A percentile compares a stretch with the other conserved stretches of the same genome.
phyloP scores from a whole-genome alignment of 2,797 vertebrate species.

The Karalla daura region DNA sequence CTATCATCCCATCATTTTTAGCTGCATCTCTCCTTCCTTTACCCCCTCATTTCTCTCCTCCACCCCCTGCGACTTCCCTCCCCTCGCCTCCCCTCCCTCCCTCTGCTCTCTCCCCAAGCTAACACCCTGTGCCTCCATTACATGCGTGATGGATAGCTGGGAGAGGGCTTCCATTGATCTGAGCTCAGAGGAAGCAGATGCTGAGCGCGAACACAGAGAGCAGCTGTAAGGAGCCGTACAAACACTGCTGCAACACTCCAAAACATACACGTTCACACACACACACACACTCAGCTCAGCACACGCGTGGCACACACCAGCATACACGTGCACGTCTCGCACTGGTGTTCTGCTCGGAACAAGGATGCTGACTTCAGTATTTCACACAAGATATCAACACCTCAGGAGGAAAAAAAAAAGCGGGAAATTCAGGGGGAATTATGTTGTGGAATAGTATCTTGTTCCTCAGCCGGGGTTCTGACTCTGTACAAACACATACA shows the following conservation, averaged over 20 bases:
- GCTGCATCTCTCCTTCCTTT: constrained; percentile 56
- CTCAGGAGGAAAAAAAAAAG: constrained; percentile 46
- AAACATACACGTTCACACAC: constrained; percentile 30
- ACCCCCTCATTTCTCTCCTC: constrained; percentile 55
- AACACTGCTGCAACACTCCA: constrained; percentile 49
- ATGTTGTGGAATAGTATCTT: constrained; percentile 59
- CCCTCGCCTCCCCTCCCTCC: too few species aligned
- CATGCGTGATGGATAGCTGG: constrained; percentile 78
- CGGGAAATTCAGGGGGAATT: constrained; percentile 38
- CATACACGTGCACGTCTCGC: constrained; percentile 19
- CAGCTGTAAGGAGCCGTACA: constrained; percentile 60
- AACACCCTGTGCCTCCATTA: constrained; percentile 75
- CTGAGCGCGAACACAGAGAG: constrained; percentile 70
- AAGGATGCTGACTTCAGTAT: constrained; percentile 33
- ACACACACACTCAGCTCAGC: constrained; percentile 6
- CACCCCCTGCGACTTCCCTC: constrained; percentile 42
- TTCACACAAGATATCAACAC: constrained; percentile 35
- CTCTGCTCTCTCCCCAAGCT: constrained; percentile 49
- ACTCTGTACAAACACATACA: constrained; percentile 43
- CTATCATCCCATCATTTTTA: constrained; percentile 72
- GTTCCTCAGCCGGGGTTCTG: constrained; percentile 39
- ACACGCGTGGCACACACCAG: constrained; percentile 16
- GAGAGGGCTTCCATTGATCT: constrained; percentile 81
- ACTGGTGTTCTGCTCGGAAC: constrained; percentile 1
- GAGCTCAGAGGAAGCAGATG: constrained; percentile 77